These are phyloP conservation scores for Capitella teleta DNA, from an alignment of 1,140 invertebrate genomes.

Conservation along the genomic window DNA sequence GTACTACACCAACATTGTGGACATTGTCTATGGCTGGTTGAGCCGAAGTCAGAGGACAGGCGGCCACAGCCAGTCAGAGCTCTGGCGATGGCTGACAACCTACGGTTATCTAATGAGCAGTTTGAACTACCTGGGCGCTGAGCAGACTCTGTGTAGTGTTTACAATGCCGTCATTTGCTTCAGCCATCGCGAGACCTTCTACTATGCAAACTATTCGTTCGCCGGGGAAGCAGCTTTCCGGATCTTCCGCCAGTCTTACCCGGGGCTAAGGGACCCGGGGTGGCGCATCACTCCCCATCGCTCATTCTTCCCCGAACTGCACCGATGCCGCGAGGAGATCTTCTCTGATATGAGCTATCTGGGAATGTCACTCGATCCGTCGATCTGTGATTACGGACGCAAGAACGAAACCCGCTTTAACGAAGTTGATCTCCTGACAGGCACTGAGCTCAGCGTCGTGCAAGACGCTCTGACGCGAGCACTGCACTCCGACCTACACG, in stretches of 20 bases:
- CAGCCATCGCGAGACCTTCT: slow-evolving; percentile 14
- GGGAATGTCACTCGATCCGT: slow-evolving; percentile 8
- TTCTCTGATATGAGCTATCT: slow-evolving; percentile 11
- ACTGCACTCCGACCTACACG: neutral
- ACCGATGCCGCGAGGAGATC: slow-evolving; percentile 11
- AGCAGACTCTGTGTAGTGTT: slow-evolving; percentile 12
- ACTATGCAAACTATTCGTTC: slow-evolving; percentile 15
- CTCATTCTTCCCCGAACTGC: slow-evolving; percentile 10
- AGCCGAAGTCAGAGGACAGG: neutral
- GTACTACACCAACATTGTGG: slow-evolving; percentile 13
- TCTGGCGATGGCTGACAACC: slow-evolving; percentile 4
- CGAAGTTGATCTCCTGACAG: slow-evolving; percentile 5
- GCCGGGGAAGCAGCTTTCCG: slow-evolving; percentile 12
- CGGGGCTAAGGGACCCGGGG: neutral
- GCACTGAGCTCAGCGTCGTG: neutral
- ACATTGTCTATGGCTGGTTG: slow-evolving; percentile 13
- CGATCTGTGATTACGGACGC: slow-evolving; percentile 9
- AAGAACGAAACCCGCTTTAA: slow-evolving; percentile 11
- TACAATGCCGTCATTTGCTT: slow-evolving; percentile 13
- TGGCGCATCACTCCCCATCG: slow-evolving; percentile 7
- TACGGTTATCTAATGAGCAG: slow-evolving; percentile 12
- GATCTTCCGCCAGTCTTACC: slow-evolving; percentile 10
- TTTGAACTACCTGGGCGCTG: slow-evolving; percentile 13
- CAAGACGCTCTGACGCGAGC: neutral
- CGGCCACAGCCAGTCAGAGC: neutral